Evolutionary conservation across 2,113 vertebrate species (phyloP), one percentile per base, ranked within the genome.

Genomic region (Danionella cerebrum): DNA sequence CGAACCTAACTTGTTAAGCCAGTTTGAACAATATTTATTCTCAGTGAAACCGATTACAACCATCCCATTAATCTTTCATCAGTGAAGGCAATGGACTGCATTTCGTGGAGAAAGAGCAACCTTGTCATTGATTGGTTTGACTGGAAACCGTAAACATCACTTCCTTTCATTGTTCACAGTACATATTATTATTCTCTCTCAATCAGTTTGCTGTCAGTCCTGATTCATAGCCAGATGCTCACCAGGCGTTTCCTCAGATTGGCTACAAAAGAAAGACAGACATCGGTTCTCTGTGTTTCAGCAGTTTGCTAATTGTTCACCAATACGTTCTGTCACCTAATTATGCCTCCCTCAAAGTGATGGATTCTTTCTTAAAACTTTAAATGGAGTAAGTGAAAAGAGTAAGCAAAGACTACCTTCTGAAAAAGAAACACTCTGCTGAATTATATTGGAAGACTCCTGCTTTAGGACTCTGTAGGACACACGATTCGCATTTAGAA

Each of bases 281-380:
- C 42, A 19, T 67, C 68, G 55, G 19, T 54, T 51, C 51, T 65
- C 35, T 57, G 63, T 35, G 44, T 74, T 63, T 71, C 68, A 58
- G 31, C 57, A 48, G 42, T 68, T 63, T 51, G 53, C 54, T 71
- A 62, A 50, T 75, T 45, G 44, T 57, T 67, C 66, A n/a, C 27
- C 39, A 71, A 75, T 75, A 58, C 27, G 68, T 68, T 59, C 45
- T 72, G 65, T 71, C 69, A 58, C 38, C 55, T 65, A 65, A 75
- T 63, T 64, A 69, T 64, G 44, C 24, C 59, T 58, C 62, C 66
- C 47, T 71, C 62, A 66, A 51, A 50, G 44, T 59, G 66, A 71
- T 51, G 42, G 59, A 65, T 65, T 64, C 12, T 57, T 12, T 41
- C 52, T 62, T 50, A 13, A 19, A 22, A 58, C 59, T 71, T 48